Conservation (phyloP, 2,888 invertebrate genomes). For the Zelleria hepariella region DNA sequence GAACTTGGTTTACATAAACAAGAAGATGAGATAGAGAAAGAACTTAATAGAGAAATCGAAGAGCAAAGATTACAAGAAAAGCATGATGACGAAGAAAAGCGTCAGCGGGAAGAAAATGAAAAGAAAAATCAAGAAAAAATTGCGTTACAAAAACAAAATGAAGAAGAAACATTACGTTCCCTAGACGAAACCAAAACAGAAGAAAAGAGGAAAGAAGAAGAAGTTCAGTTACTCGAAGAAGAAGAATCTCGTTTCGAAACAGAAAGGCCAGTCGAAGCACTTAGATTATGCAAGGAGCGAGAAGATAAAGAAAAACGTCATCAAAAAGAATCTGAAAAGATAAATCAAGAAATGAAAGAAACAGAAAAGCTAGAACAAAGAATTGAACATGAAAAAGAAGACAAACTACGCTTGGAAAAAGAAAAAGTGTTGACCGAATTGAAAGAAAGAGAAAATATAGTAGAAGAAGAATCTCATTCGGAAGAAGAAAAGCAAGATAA, state of each 20-base stretch:
- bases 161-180: not conserved
- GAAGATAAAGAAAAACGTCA: too few species aligned
- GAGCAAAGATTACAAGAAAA: not conserved
- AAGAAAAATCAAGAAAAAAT: not conserved
- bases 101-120: too few species aligned
- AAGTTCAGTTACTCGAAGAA: constrained; percentile 5
- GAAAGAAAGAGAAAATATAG: constrained; percentile 8
- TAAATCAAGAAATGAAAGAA: too few species aligned
- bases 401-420: constrained; percentile 10
- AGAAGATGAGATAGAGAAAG: not conserved
- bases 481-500: not conserved
- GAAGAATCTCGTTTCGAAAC: constrained; percentile 11
- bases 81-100: too few species aligned
- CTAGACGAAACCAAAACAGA: constrained; percentile 14
- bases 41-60: not conserved
- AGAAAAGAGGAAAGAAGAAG: constrained; percentile 14
- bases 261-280: constrained; percentile 3
- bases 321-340: too few species aligned
- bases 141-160: not conserved
- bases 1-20: not conserved
- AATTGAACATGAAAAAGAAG: too few species aligned
- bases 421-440: too few species aligned
- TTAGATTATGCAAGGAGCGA: too few species aligned
- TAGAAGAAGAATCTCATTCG: constrained; percentile 2
- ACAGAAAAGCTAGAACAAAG: too few species aligned